Evolutionary conservation across 1,140 invertebrate genomes (phyloP).

Genomic region (Hylaeus anthracinus): DNA sequence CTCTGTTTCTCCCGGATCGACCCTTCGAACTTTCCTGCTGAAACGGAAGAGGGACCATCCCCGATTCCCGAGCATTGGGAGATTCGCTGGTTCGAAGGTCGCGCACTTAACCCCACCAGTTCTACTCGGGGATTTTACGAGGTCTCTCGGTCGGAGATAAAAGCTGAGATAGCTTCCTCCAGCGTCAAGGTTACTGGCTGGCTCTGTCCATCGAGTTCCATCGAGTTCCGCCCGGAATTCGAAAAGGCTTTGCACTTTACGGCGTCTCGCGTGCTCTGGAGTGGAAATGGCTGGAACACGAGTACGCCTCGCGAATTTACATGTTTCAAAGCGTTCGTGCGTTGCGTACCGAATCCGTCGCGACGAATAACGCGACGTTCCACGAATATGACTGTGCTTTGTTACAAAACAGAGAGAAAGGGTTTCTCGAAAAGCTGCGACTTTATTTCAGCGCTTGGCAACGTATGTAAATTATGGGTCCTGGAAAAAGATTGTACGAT

Average conservation of each 20-base stretch:
- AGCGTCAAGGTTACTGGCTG: background rate
- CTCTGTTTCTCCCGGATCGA: background rate
- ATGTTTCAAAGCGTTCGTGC: background rate
- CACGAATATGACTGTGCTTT: too few species aligned
- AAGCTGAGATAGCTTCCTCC: background rate
- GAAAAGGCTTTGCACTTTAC: background rate
- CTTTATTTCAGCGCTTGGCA: too few species aligned
- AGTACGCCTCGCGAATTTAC: background rate
- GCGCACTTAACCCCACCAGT: background rate
- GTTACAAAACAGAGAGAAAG: too few species aligned
- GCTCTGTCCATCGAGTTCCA: background rate
- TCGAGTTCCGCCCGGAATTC: background rate
- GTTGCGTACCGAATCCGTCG: background rate
- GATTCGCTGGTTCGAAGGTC: constrained; percentile 1
- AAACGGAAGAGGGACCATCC: background rate
- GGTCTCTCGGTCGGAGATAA: background rate
- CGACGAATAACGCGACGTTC: too few species aligned
- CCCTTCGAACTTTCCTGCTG: background rate
- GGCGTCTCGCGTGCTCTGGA: background rate
- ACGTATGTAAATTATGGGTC: too few species aligned
- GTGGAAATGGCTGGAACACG: background rate
- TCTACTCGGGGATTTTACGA: constrained; percentile 4
- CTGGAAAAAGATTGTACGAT: too few species aligned
- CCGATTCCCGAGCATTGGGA: background rate
- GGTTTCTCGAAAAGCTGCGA: too few species aligned